phyloP scores from a whole-genome alignment of 2,888 invertebrate species.

The Creontiades dilutus region DNA sequence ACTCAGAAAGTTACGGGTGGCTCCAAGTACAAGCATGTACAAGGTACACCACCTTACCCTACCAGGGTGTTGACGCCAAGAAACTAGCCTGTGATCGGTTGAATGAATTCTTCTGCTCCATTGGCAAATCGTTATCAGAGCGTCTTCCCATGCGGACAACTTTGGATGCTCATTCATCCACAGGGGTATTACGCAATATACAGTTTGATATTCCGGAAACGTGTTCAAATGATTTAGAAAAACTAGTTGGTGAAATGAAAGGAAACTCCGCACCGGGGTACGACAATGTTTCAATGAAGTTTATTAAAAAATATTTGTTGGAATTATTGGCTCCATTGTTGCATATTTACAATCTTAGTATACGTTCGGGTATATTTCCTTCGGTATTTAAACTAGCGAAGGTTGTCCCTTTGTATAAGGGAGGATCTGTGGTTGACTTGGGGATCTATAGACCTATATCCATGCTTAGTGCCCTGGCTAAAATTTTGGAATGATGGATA shows the following conservation, averaged over 20 bases:
- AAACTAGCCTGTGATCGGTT: background rate
- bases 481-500: conserved; percentile 44
- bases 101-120: background rate
- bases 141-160: too few relatives aligned
- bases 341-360: background rate
- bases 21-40: too few relatives aligned
- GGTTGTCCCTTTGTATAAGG: background rate
- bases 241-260: background rate
- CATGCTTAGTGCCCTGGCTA: background rate
- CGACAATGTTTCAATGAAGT: background rate
- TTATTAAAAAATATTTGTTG: background rate
- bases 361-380: conserved; percentile 18
- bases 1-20: too few relatives aligned
- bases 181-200: background rate
- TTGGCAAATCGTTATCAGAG: background rate
- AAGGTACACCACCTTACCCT: too few relatives aligned
- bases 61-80: too few relatives aligned
- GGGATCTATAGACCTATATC: conserved; percentile 26
- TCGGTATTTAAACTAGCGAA: background rate
- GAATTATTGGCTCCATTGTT: too few relatives aligned
- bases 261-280: conserved; percentile 28
- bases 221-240: background rate
- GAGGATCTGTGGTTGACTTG: conserved; percentile 8
- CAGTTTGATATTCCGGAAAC: background rate
- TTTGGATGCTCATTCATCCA: too few relatives aligned